These are phyloP conservation scores for Caenorhabditis tropicalis DNA, from an alignment of 1,140 invertebrate species.

Conservation along the genomic window DNA sequence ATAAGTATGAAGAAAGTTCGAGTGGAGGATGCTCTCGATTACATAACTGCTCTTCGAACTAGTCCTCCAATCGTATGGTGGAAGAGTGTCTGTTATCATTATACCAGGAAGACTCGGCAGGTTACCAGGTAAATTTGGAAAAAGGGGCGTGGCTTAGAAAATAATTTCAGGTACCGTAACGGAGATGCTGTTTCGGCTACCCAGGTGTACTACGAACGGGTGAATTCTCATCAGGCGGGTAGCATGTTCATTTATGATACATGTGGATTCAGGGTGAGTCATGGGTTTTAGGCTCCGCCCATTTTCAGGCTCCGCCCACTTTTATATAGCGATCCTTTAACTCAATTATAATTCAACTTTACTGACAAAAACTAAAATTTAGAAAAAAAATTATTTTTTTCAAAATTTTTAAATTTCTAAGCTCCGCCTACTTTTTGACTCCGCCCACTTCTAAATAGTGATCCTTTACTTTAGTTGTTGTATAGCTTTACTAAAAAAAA, in stretches of 20 bases:
- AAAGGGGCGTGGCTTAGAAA: conserved; percentile 70
- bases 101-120: conserved; percentile 80
- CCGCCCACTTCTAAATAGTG: too few relatives aligned
- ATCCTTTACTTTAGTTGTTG: too few relatives aligned
- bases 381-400: too few relatives aligned
- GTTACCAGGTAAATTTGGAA: conserved; percentile 70
- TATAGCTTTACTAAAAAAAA: too few relatives aligned
- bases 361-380: too few relatives aligned
- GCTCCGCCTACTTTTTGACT: too few relatives aligned
- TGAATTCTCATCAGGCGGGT: conserved; percentile 82
- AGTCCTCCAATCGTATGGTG: conserved; percentile 85
- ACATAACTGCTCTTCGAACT: conserved; percentile 78
- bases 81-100: conserved; percentile 87
- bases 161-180: conserved; percentile 81
- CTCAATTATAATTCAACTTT: too few relatives aligned
- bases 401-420: too few relatives aligned
- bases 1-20: conserved; percentile 76
- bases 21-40: conserved; percentile 78
- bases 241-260: conserved; percentile 82
- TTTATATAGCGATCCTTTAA: too few relatives aligned
- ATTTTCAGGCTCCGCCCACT: background rate
- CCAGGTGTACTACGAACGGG: conserved; percentile 84
- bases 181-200: conserved; percentile 83
- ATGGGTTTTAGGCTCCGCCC: background rate
- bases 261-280: conserved; percentile 78